These are phyloP conservation scores for Callyntrura sp. DNA, from an alignment of 2,888 invertebrate genomes.

Conservation along the genomic window DNA sequence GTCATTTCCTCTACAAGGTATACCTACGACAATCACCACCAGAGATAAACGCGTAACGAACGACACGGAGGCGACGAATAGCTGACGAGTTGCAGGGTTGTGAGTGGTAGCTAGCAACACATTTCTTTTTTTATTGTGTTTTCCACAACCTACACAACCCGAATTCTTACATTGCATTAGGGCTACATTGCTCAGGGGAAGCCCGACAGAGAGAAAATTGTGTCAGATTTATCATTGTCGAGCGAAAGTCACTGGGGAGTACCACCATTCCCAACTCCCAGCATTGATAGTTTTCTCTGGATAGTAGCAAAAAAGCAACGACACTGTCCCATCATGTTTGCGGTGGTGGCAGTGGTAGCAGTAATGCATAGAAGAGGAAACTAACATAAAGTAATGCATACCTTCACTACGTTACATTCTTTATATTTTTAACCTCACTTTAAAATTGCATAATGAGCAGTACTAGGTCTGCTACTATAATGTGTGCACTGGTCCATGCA, in stretches of 20 bases:
- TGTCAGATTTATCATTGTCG: slow-evolving; percentile 83
- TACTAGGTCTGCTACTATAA: no score
- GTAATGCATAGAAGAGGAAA: background rate
- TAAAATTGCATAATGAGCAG: slow-evolving; percentile 11
- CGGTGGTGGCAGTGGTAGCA: no score
- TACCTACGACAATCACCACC: no score
- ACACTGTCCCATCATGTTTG: slow-evolving; percentile 18
- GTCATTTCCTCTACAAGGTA: slow-evolving; percentile 24
- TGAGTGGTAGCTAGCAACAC: slow-evolving; percentile 38
- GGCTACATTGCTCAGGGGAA: slow-evolving; percentile 75
- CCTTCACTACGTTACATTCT: background rate
- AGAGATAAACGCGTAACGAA: background rate
- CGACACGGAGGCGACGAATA: no score
- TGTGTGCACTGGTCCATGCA: no score
- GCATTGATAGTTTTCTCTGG: slow-evolving; percentile 65
- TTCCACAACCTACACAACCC: slow-evolving; percentile 35
- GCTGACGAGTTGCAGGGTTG: no score
- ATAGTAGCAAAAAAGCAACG: slow-evolving; percentile 47
- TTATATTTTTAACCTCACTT: slow-evolving; percentile 48
- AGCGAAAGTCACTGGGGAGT: slow-evolving; percentile 80
- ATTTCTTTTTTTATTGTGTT: slow-evolving; percentile 16
- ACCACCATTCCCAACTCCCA: slow-evolving; percentile 34
- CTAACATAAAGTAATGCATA: background rate
- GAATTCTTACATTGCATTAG: slow-evolving; percentile 59
- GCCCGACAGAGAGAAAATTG: slow-evolving; percentile 81